Evolutionary conservation across 2,797 vertebrate genomes (phyloP).

Genomic region (Allobates femoralis): DNA sequence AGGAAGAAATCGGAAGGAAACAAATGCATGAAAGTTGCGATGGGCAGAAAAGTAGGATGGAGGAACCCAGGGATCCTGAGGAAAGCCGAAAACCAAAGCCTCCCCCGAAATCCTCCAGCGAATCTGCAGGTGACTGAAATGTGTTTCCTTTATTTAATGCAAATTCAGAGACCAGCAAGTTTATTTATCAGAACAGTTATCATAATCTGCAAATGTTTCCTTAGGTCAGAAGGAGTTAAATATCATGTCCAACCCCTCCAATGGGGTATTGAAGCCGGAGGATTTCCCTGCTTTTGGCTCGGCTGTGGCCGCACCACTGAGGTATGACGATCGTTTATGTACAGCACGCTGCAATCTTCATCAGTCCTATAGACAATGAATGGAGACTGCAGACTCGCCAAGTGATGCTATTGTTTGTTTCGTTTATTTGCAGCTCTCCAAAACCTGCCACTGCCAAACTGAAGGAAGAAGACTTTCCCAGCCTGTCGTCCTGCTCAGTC

Average conservation of each 20-base stretch:
- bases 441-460: conserved; percentile 75
- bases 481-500: conserved; percentile 78
- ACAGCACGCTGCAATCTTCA: too few relatives aligned
- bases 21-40: conserved; percentile 78
- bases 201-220: background rate
- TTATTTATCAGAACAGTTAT: background rate
- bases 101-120: conserved; percentile 65
- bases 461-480: conserved; percentile 96
- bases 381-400: too few relatives aligned
- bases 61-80: conserved; percentile 81
- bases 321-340: conserved; percentile 63
- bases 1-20: conserved; percentile 79
- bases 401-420: background rate
- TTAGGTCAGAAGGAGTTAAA: conserved; percentile 71
- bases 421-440: conserved; percentile 68
- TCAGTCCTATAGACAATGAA: too few relatives aligned
- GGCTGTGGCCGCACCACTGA: conserved; percentile 61
- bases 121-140: conserved; percentile 69
- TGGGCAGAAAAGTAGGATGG: conserved; percentile 76
- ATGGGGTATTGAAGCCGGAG: conserved; percentile 76
- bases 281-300: conserved; percentile 82
- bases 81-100: conserved; percentile 72
- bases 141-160: background rate
- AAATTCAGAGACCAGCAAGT: background rate
- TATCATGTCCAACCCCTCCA: conserved; percentile 66